Evolutionary conservation across 2,113 vertebrate species (phyloP).

Genomic region (Prinia subflava): DNA sequence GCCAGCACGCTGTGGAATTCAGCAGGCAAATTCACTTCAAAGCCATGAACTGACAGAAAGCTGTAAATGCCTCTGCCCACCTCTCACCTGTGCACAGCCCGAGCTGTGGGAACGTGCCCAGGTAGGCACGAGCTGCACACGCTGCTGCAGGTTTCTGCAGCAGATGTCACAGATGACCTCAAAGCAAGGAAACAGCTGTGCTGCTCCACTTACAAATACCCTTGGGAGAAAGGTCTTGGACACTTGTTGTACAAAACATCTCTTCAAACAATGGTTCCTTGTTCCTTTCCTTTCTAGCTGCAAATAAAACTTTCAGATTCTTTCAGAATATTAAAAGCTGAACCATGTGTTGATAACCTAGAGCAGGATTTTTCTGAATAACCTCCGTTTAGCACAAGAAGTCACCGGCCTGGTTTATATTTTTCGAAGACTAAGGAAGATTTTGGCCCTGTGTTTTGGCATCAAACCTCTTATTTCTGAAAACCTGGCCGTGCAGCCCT

Average conservation of each 20-base stretch:
- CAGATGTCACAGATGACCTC: slow-evolving; percentile 69
- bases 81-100: background rate
- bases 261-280: slow-evolving; percentile 46
- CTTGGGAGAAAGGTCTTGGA: slow-evolving; percentile 58
- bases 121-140: background rate
- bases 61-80: background rate
- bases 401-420: background rate
- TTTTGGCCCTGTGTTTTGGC: slow-evolving; percentile 41
- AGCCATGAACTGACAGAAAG: background rate
- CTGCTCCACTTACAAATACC: slow-evolving; percentile 52
- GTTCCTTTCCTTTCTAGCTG: background rate
- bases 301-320: background rate
- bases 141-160: slow-evolving; percentile 37
- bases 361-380: background rate
- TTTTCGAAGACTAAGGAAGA: slow-evolving; percentile 20
- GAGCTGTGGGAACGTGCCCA: background rate
- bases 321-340: background rate
- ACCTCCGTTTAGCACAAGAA: background rate
- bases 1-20: background rate
- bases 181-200: slow-evolving; percentile 59
- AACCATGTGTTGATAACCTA: background rate
- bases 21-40: background rate
- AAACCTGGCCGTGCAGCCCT: slow-evolving; percentile 57
- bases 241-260: slow-evolving; percentile 42
- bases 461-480: slow-evolving; percentile 44